Percentiles rank a stretch among this genome's conserved stretches.
These are phyloP conservation scores for Actinemys pallida DNA, from an alignment of 2,113 vertebrate species.

Conservation along the genomic window DNA sequence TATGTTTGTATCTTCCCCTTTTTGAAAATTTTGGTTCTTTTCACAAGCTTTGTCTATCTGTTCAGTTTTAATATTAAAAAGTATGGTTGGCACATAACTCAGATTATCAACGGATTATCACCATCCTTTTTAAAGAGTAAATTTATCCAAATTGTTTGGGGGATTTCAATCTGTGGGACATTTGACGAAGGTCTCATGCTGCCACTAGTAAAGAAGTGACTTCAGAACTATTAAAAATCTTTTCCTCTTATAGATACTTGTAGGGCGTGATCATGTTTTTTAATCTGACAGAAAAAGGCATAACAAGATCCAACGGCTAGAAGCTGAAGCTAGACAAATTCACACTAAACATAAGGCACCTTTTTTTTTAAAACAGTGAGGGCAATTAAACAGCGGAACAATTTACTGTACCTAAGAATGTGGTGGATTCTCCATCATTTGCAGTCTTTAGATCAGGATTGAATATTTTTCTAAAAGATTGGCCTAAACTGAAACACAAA, in stretches of 20 bases:
- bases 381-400: neutral
- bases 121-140: neutral
- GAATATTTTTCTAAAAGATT: neutral
- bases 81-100: neutral
- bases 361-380: neutral
- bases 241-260: too few relatives aligned
- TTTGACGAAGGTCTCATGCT: too few relatives aligned
- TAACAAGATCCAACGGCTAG: neutral
- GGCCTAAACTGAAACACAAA: neutral
- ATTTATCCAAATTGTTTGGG: neutral
- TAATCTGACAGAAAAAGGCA: neutral
- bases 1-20: too few relatives aligned
- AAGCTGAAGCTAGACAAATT: neutral
- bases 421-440: neutral
- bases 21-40: neutral
- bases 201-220: too few relatives aligned
- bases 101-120: neutral
- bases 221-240: too few relatives aligned
- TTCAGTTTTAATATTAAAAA: neutral
- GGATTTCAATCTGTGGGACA: too few relatives aligned
- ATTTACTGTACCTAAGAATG: neutral
- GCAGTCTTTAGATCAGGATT: neutral
- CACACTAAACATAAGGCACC: neutral
- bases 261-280: neutral
- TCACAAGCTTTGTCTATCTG: neutral